Conservation (phyloP, 2,888 invertebrate species). For the Brassicogethes aeneus region DNA sequence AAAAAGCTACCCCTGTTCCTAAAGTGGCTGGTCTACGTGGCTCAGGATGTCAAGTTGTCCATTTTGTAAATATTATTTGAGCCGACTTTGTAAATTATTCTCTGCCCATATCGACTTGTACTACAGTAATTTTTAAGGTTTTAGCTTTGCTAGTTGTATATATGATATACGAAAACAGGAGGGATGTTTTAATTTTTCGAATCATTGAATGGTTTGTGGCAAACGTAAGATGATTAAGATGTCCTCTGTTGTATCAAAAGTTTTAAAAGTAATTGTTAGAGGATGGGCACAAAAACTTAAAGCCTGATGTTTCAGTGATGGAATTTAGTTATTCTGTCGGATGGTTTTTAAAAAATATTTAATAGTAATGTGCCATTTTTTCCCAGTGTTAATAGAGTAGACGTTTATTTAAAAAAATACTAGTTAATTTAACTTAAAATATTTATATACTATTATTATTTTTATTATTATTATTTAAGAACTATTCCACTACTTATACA, state of each 20-base stretch:
- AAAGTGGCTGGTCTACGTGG: too few relatives aligned
- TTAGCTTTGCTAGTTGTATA: constrained; percentile 27
- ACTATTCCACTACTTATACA: too few relatives aligned
- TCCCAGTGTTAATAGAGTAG: constrained; percentile 38
- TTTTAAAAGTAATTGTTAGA: constrained; percentile 18
- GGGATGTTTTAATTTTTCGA: constrained; percentile 9
- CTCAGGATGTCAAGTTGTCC: too few relatives aligned
- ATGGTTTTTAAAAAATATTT: constrained; percentile 27
- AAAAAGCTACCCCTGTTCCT: too few relatives aligned
- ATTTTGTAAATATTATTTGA: too few relatives aligned
- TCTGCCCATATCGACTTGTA: constrained; percentile 27
- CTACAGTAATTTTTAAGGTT: constrained; percentile 13
- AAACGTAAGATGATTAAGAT: too few relatives aligned
- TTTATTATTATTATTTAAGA: too few relatives aligned
- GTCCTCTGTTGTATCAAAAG: neutral
- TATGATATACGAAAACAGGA: constrained; percentile 10
- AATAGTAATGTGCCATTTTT: constrained; percentile 39
- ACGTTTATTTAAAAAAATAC: constrained; percentile 35
- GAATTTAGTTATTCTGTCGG: constrained; percentile 40
- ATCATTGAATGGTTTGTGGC: constrained; percentile 13
- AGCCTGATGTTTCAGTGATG: constrained; percentile 32
- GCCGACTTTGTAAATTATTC: too few relatives aligned
- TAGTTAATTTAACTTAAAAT: constrained; percentile 35
- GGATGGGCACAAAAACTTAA: constrained; percentile 12
- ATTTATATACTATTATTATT: constrained; percentile 26